phyloP scores from a whole-genome alignment of 1,140 invertebrate species.

The Heliconius hermathena region DNA sequence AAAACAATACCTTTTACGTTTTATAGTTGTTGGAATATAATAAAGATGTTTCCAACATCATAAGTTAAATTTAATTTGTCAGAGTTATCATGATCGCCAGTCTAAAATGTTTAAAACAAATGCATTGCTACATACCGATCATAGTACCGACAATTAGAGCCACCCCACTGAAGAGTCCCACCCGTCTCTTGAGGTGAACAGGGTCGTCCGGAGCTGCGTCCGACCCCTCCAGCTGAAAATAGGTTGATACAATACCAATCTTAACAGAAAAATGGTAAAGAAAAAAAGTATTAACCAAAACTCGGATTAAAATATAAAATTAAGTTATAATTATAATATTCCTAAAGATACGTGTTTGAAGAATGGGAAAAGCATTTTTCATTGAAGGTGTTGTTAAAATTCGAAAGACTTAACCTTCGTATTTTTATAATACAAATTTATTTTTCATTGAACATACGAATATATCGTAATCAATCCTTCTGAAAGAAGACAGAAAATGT shows the following conservation, averaged over 20 bases:
- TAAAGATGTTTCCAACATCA: not conserved
- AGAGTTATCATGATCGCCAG: not conserved
- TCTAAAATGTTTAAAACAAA: not conserved
- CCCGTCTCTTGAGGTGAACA: constrained; percentile 98
- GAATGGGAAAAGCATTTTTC: not conserved
- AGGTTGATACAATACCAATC: not conserved
- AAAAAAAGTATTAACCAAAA: not conserved
- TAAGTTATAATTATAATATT: no score
- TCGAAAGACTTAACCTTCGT: not conserved
- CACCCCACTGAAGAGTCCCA: constrained; percentile 99
- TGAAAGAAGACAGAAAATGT: not conserved
- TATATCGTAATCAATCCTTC: constrained; percentile 3
- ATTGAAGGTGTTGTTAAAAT: not conserved
- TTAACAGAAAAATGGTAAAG: not conserved
- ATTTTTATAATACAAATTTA: not conserved
- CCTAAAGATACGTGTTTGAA: no score
- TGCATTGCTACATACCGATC: constrained; percentile 87
- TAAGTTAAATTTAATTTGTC: not conserved
- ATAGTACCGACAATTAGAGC: constrained; percentile 98
- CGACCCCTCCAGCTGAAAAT: constrained; percentile 89
- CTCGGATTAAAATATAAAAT: no score
- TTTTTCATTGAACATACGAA: not conserved
- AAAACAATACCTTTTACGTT: not conserved
- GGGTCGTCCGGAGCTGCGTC: constrained; percentile 95
- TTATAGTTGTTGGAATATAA: not conserved